These are phyloP conservation scores for Galago senegalensis DNA, from an alignment of 2,797 vertebrate species.

Conservation along the genomic window DNA sequence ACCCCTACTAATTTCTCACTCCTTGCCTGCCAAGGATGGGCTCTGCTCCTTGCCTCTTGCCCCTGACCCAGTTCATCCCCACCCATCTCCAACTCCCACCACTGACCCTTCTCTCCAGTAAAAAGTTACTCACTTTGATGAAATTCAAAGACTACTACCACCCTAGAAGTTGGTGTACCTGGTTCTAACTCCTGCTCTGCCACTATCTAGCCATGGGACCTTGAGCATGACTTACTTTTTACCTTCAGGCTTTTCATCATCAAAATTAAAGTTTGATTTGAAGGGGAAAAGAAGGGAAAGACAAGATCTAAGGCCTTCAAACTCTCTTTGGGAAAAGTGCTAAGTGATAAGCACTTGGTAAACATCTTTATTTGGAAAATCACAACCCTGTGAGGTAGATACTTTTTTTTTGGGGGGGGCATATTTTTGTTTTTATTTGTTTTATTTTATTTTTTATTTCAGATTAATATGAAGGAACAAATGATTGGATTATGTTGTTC, in stretches of 20 bases:
- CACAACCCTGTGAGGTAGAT: neutral
- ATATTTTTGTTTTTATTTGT: too few relatives aligned
- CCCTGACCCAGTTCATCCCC: neutral
- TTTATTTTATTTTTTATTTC: too few relatives aligned
- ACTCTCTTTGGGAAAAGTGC: neutral
- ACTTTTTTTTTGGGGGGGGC: too few relatives aligned
- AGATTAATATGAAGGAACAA: too few relatives aligned
- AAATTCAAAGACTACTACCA: neutral
- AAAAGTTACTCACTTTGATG: neutral
- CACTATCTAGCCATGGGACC: neutral
- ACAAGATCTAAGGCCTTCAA: neutral
- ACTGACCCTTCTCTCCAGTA: constrained; percentile 15
- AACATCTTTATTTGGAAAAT: neutral
- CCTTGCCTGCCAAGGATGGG: constrained; percentile 30
- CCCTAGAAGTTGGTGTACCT: neutral
- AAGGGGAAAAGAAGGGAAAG: neutral
- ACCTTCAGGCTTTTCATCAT: constrained; percentile 2
- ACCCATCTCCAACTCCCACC: neutral
- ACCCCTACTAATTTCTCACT: constrained; percentile 55
- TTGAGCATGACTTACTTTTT: neutral
- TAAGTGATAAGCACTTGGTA: neutral
- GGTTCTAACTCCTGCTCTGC: neutral
- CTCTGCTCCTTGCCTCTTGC: constrained; percentile 31
- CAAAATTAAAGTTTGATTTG: constrained; percentile 34
- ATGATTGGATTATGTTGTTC: too few relatives aligned